phyloP scores from a whole-genome alignment of 2,888 invertebrate species.

The Cremastinae sp. region DNA sequence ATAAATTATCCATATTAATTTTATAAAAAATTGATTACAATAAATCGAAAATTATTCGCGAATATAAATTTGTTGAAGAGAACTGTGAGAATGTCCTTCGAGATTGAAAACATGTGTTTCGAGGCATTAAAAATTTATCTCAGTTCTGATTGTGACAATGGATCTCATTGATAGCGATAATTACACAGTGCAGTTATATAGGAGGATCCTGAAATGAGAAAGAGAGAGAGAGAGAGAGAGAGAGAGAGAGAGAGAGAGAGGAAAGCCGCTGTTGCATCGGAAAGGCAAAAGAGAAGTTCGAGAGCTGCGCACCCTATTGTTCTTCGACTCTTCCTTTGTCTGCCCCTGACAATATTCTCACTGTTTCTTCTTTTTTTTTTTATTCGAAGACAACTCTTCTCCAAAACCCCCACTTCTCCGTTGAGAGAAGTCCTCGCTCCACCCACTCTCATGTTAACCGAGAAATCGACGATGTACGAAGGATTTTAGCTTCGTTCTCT shows the following conservation, averaged over 20 bases:
- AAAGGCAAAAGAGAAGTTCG: slow-evolving; percentile 33
- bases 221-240: slow-evolving; percentile 5
- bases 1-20: too few relatives aligned
- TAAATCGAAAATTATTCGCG: background rate
- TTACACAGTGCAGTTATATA: slow-evolving; percentile 54
- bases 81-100: slow-evolving; percentile 29
- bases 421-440: slow-evolving; percentile 45
- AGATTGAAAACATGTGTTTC: background rate
- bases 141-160: slow-evolving; percentile 60
- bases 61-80: background rate
- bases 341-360: slow-evolving; percentile 64
- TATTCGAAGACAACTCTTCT: slow-evolving; percentile 41
- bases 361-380: slow-evolving; percentile 57
- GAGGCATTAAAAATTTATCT: slow-evolving; percentile 28
- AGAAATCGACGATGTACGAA: background rate
- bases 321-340: slow-evolving; percentile 64
- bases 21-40: too few relatives aligned
- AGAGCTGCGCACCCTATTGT: slow-evolving; percentile 60
- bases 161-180: slow-evolving; percentile 62
- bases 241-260: background rate
- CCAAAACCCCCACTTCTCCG: slow-evolving; percentile 31
- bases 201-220: slow-evolving; percentile 41
- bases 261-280: slow-evolving; percentile 38
- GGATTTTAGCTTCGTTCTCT: too few relatives aligned
- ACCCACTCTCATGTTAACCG: slow-evolving; percentile 57